These are phyloP conservation scores for Sialis lutaria DNA, from an alignment of 2,888 invertebrate species.

Conservation along the genomic window DNA sequence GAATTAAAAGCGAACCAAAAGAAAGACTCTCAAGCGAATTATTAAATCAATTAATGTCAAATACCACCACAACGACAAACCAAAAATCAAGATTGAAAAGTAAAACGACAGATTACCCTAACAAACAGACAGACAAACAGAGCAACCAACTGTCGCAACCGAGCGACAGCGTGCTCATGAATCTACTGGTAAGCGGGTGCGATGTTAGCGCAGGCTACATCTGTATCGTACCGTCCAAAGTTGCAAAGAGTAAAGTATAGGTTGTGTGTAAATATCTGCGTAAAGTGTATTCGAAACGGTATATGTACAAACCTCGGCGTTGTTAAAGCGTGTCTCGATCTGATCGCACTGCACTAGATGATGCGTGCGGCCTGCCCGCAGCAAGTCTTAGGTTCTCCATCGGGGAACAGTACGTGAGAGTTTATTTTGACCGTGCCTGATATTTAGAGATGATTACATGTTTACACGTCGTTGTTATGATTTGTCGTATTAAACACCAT, in stretches of 20 bases:
- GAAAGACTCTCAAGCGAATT: constrained; percentile 31
- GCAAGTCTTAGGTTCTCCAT: no score
- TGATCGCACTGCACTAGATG: no score
- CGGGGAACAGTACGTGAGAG: no score
- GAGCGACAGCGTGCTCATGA: constrained; percentile 76
- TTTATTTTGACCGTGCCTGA: no score
- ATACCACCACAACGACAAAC: constrained; percentile 18
- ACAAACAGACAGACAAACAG: constrained; percentile 22
- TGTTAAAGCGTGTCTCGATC: no score
- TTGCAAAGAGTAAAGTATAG: constrained; percentile 2
- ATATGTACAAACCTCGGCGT: no score
- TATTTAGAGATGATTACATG: no score
- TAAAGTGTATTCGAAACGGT: background rate
- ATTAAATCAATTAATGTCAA: constrained; percentile 40
- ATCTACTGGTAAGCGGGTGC: constrained; percentile 87
- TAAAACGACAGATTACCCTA: constrained; percentile 19
- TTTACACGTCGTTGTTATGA: no score
- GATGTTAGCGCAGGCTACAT: constrained; percentile 87
- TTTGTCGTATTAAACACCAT: no score
- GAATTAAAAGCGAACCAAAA: constrained; percentile 20
- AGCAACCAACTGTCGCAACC: constrained; percentile 21
- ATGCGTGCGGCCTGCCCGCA: no score
- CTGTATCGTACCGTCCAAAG: constrained; percentile 46
- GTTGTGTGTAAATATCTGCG: background rate
- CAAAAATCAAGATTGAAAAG: constrained; percentile 19